Conservation (phyloP, 2,113 vertebrate species). For the Heterochromis multidens region DNA sequence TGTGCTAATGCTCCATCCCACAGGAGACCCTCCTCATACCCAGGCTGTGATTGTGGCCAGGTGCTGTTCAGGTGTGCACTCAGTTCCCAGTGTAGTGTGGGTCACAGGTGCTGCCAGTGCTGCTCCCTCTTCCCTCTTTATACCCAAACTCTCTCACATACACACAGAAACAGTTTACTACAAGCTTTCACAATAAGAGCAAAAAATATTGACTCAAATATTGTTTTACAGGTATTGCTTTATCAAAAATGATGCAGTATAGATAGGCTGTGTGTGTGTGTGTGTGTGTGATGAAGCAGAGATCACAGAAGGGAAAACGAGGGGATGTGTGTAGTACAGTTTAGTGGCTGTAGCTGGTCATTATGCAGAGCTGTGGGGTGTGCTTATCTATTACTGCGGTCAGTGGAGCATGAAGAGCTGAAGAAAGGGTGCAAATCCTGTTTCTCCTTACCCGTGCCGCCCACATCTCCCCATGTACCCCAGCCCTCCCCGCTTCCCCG, state of each 20-base stretch:
- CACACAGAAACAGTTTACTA: background rate
- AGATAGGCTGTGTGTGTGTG: background rate
- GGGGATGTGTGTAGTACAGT: slow-evolving; percentile 46
- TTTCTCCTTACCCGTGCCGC: slow-evolving; percentile 33
- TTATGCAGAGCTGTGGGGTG: slow-evolving; percentile 82
- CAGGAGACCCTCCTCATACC: slow-evolving; percentile 31
- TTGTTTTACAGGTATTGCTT: background rate
- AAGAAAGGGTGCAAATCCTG: slow-evolving; percentile 78
- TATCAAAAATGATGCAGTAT: background rate
- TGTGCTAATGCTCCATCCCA: slow-evolving; percentile 36
- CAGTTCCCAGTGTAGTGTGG: slow-evolving; percentile 57
- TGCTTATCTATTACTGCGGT: slow-evolving; percentile 84
- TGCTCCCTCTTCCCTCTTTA: slow-evolving; percentile 15
- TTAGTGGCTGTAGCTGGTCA: slow-evolving; percentile 77
- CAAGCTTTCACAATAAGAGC: background rate
- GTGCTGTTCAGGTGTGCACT: slow-evolving; percentile 80
- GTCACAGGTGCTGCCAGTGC: slow-evolving; percentile 72
- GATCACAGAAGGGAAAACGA: slow-evolving; percentile 7
- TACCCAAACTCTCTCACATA: background rate
- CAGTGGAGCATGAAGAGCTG: slow-evolving; percentile 83
- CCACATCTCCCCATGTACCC: slow-evolving; percentile 21
- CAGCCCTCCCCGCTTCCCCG: background rate
- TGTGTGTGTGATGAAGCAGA: background rate
- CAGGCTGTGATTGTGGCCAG: slow-evolving; percentile 63
- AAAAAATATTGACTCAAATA: background rate